Evolutionary conservation across 2,888 invertebrate species (phyloP).

Genomic region (Chironomus riparius): DNA sequence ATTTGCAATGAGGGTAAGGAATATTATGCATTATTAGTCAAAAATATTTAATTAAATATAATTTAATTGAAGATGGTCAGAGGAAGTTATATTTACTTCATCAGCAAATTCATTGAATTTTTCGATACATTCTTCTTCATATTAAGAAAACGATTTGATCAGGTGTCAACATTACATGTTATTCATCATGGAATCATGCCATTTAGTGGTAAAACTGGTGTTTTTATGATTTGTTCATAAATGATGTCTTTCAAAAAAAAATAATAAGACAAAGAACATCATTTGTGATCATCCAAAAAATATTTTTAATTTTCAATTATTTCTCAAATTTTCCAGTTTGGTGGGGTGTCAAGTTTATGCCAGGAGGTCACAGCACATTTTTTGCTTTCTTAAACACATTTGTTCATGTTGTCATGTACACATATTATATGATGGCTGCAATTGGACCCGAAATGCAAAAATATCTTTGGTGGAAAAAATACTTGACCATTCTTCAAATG

Average conservation of each 20-base stretch:
- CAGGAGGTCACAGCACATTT: constrained; percentile 88
- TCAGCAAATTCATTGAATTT: constrained; percentile 90
- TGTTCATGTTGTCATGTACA: constrained; percentile 92
- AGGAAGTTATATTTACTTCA: constrained; percentile 52
- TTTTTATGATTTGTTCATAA: too few species aligned
- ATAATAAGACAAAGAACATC: neutral
- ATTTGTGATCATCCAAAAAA: too few species aligned
- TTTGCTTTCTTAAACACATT: constrained; percentile 90
- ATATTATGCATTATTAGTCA: too few species aligned
- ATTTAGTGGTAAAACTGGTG: neutral
- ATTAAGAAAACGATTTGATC: constrained; percentile 83
- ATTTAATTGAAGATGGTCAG: constrained; percentile 36
- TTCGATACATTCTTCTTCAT: constrained; percentile 92
- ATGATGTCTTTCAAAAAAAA: too few species aligned
- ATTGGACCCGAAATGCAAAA: constrained; percentile 78
- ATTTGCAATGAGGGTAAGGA: constrained; percentile 57
- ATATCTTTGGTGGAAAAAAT: constrained; percentile 94
- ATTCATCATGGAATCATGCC: neutral
- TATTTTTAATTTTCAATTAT: constrained; percentile 47
- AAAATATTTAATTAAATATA: neutral
- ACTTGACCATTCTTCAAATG: constrained; percentile 86
- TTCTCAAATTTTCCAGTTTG: constrained; percentile 45
- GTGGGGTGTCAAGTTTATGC: constrained; percentile 83
- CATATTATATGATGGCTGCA: constrained; percentile 82
- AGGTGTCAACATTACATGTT: constrained; percentile 49